Conservation (phyloP, 1,140 invertebrate species). For the Sycophaga agraensis region DNA sequence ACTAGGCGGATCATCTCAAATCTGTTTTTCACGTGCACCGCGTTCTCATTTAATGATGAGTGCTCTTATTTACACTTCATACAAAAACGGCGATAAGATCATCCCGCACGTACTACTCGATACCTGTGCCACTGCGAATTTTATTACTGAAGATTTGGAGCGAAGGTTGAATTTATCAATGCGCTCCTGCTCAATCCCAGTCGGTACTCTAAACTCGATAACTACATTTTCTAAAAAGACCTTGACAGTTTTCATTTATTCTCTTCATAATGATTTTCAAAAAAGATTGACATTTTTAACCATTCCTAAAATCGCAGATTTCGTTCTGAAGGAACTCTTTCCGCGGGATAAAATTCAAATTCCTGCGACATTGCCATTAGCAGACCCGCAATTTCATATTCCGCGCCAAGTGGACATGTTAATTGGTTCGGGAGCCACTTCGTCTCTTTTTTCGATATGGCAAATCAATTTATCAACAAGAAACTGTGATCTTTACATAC, state of each 20-base stretch:
- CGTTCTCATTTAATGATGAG: constrained; percentile 17
- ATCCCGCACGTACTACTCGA: background rate
- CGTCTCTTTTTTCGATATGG: constrained; percentile 32
- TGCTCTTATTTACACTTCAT: background rate
- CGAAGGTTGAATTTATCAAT: background rate
- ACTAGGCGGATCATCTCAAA: too few species aligned
- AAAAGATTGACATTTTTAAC: constrained; percentile 1
- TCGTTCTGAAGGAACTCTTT: constrained; percentile 25
- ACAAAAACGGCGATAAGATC: background rate
- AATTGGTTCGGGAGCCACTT: constrained; percentile 25
- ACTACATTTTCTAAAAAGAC: background rate
- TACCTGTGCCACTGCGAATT: constrained; percentile 12
- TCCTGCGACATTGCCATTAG: constrained; percentile 25
- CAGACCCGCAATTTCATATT: constrained; percentile 33
- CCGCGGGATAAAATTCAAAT: constrained; percentile 27
- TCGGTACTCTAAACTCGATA: background rate
- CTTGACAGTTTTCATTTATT: background rate
- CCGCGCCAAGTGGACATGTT: constrained; percentile 30
- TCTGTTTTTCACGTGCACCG: too few species aligned
- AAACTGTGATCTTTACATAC: constrained; percentile 25
- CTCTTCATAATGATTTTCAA: background rate
- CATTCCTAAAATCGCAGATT: constrained; percentile 28
- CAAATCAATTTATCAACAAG: constrained; percentile 25
- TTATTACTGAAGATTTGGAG: background rate
- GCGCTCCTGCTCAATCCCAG: background rate